Evolutionary conservation across 2,797 vertebrate genomes (phyloP).

Genomic region (Sylvilagus floridanus): DNA sequence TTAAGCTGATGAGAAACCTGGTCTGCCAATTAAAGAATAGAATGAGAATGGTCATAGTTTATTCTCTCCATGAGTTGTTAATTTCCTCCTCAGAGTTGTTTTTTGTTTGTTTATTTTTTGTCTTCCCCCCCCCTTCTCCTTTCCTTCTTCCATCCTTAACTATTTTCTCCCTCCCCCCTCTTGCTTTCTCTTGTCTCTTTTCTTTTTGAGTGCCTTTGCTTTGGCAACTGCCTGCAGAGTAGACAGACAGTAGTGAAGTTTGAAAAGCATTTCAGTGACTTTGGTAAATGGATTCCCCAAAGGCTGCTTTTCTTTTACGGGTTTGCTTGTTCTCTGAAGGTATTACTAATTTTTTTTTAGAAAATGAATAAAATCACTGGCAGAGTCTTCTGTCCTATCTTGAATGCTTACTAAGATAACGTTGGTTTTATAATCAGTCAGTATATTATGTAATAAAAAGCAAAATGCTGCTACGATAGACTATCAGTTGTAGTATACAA

Average conservation of each 20-base stretch:
- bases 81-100: background rate
- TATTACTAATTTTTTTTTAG: background rate
- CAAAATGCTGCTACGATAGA: background rate
- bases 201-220: background rate
- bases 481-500: background rate
- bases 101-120: background rate
- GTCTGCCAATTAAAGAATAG: constrained; percentile 43
- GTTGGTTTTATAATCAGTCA: background rate
- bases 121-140: background rate
- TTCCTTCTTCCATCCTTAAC: too few species aligned
- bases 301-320: background rate
- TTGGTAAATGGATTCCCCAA: background rate
- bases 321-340: constrained; percentile 26
- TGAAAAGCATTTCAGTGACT: background rate
- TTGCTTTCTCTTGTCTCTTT: too few species aligned
- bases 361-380: constrained; percentile 2
- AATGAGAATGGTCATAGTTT: background rate
- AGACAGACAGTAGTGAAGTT: background rate
- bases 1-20: constrained; percentile 50
- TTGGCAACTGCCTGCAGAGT: constrained; percentile 4
- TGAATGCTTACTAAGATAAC: constrained; percentile 35
- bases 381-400: background rate
- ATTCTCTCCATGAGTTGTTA: background rate
- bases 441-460: constrained; percentile 2
- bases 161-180: too few species aligned